A percentile compares a stretch with the other conserved stretches of the same genome.
These are phyloP conservation scores for Eumacrocentrus americanus DNA, from an alignment of 2,888 invertebrate species.

Conservation along the genomic window DNA sequence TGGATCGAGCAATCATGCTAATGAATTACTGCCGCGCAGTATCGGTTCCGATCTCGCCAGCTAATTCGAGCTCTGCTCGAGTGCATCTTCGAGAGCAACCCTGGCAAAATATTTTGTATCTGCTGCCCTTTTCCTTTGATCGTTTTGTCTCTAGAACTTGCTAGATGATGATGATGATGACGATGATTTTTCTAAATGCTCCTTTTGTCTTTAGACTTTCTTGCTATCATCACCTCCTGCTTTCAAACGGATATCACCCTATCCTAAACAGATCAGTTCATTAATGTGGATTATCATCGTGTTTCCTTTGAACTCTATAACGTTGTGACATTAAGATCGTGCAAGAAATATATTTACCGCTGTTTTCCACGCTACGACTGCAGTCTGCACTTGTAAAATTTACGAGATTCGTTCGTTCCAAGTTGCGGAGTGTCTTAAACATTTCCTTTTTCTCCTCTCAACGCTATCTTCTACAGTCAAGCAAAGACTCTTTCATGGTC, in stretches of 20 bases:
- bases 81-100: slow-evolving; percentile 30
- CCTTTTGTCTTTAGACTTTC: too few relatives aligned
- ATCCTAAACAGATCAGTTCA: too few relatives aligned
- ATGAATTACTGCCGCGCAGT: slow-evolving; percentile 48
- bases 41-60: slow-evolving; percentile 44
- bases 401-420: slow-evolving; percentile 4
- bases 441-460: background rate
- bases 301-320: background rate
- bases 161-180: too few relatives aligned
- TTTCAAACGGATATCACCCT: too few relatives aligned
- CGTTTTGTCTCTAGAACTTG: too few relatives aligned
- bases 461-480: slow-evolving; percentile 25
- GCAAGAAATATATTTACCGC: slow-evolving; percentile 1
- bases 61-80: slow-evolving; percentile 43
- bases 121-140: slow-evolving; percentile 22
- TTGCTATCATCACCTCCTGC: too few relatives aligned
- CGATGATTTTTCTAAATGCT: too few relatives aligned
- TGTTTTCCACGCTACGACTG: background rate
- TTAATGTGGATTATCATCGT: too few relatives aligned
- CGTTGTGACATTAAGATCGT: background rate
- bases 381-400: slow-evolving; percentile 1
- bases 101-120: background rate
- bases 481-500: slow-evolving; percentile 8
- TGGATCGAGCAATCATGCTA: slow-evolving; percentile 46
- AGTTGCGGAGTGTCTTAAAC: background rate